Conservation (phyloP, 1,140 invertebrate genomes). For the Drusus annulatus region DNA sequence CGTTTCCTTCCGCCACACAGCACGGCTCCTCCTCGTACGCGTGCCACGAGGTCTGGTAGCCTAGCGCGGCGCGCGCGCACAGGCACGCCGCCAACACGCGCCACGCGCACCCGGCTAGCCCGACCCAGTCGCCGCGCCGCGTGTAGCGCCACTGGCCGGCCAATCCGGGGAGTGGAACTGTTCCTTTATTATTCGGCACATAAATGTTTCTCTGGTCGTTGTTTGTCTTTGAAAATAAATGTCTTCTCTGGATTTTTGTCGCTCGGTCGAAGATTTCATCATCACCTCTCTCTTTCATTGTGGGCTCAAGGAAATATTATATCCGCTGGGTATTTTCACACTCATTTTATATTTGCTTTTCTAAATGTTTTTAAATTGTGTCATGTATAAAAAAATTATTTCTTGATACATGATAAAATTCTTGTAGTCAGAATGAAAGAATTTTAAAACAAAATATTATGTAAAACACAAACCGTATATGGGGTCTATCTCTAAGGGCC, state of each 20-base stretch:
- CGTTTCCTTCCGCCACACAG: constrained; percentile 38
- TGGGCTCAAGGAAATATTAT: background rate
- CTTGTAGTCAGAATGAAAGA: too few relatives aligned
- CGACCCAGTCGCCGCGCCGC: background rate
- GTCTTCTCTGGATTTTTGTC: background rate
- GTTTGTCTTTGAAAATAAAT: background rate
- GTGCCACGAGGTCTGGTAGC: constrained; percentile 52
- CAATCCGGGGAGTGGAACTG: background rate
- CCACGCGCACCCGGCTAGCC: background rate
- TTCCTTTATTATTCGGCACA: background rate
- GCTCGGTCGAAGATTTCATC: background rate
- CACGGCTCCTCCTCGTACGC: constrained; percentile 48
- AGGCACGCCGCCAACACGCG: background rate
- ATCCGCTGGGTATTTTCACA: background rate
- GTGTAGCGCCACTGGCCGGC: too few relatives aligned
- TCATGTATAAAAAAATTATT: too few relatives aligned
- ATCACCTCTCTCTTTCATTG: constrained; percentile 1
- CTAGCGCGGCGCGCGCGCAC: background rate
- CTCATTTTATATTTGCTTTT: background rate
- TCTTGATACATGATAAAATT: too few relatives aligned
- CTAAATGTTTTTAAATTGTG: too few relatives aligned
- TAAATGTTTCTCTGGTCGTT: background rate
- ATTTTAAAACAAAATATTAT: too few relatives aligned
- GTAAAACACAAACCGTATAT: too few relatives aligned
- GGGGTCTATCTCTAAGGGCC: too few relatives aligned